Evolutionary conservation across 2,888 invertebrate species (phyloP).

Genomic region (Archaeoteleia sp.): DNA sequence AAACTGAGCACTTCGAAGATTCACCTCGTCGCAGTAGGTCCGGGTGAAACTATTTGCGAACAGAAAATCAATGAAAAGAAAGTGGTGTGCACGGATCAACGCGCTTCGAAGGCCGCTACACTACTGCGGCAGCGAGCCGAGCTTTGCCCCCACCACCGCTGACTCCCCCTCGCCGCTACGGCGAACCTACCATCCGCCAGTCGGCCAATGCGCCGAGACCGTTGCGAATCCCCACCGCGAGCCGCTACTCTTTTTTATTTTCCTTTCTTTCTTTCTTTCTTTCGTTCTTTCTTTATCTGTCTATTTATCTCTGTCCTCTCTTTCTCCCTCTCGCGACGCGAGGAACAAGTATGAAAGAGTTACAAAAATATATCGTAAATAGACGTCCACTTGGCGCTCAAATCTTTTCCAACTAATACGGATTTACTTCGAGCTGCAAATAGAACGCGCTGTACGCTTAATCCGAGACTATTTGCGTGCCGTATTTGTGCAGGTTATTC

Average conservation of each 20-base stretch:
- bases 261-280: slow-evolving; percentile 36
- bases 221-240: slow-evolving; percentile 30
- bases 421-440: slow-evolving; percentile 15
- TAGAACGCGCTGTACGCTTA: background rate
- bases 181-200: slow-evolving; percentile 32
- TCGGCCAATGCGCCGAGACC: slow-evolving; percentile 50
- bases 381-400: slow-evolving; percentile 20
- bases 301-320: slow-evolving; percentile 45
- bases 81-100: slow-evolving; percentile 45
- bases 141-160: slow-evolving; percentile 41
- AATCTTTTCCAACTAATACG: slow-evolving; percentile 30
- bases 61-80: slow-evolving; percentile 5
- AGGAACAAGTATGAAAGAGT: slow-evolving; percentile 41
- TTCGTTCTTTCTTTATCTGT: slow-evolving; percentile 43
- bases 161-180: slow-evolving; percentile 56
- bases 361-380: slow-evolving; percentile 45
- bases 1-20: no score
- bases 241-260: slow-evolving; percentile 9
- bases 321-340: slow-evolving; percentile 25
- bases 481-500: background rate
- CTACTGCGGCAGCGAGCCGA: slow-evolving; percentile 70
- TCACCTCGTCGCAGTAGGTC: background rate
- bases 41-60: background rate
- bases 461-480: background rate
- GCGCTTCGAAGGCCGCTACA: slow-evolving; percentile 73